Evolutionary conservation across 2,888 invertebrate genomes (phyloP).

Genomic region (Noctua fimbriata): DNA sequence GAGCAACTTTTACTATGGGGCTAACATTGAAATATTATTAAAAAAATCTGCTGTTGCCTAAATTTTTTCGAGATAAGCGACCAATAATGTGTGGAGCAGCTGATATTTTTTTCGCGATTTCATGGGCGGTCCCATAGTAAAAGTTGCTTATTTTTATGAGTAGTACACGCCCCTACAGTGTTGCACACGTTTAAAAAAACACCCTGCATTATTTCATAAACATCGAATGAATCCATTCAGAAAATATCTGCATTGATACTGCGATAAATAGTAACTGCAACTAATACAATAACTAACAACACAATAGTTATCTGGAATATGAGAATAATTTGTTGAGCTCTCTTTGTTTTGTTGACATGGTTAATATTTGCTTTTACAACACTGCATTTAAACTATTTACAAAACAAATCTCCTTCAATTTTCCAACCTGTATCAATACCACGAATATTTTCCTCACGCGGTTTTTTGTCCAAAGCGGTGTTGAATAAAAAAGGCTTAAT

Average conservation of each 20-base stretch:
- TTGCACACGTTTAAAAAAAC: too few relatives aligned
- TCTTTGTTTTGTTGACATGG: constrained; percentile 1
- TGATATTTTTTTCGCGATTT: too few relatives aligned
- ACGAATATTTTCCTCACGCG: neutral
- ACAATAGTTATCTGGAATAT: constrained; percentile 27
- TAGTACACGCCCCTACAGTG: too few relatives aligned
- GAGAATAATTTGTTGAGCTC: constrained; percentile 9
- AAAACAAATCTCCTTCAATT: constrained; percentile 6
- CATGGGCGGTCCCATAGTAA: too few relatives aligned
- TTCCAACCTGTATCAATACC: constrained; percentile 10
- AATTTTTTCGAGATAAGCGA: too few relatives aligned
- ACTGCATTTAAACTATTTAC: neutral
- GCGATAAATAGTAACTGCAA: constrained; percentile 21
- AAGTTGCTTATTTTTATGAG: too few relatives aligned
- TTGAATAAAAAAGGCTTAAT: constrained; percentile 48
- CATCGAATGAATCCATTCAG: neutral
- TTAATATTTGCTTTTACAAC: neutral
- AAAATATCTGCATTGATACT: constrained; percentile 16
- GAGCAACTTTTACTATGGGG: too few relatives aligned
- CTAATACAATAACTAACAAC: constrained; percentile 11
- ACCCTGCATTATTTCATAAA: neutral
- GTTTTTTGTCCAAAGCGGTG: constrained; percentile 24
- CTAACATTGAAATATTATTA: too few relatives aligned
- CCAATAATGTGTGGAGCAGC: too few relatives aligned
- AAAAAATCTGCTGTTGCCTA: too few relatives aligned